Base-by-base conservation (phyloP, 2,888 invertebrate species). In the Tipula confusa region DNA sequence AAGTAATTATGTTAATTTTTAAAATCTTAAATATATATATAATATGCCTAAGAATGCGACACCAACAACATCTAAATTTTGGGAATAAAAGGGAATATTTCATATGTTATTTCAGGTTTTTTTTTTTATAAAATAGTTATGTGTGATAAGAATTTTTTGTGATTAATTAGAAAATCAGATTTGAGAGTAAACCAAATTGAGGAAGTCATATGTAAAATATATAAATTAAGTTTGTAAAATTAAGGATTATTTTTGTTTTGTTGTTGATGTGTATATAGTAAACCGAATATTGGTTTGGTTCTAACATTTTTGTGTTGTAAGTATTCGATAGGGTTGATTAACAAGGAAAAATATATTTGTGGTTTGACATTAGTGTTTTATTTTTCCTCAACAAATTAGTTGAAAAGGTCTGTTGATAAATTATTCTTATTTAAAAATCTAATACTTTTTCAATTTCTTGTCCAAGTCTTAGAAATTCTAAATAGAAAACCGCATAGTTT, bases 81-180 rank as follows among this genome's bases (percentile, higher is more conserved):
- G 64, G 64, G 64, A 64, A 64, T 64, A 64, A 64, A 64, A 64
- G 64, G 64, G 64, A 64, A 64, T 1, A 64, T 64, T 64, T 64
- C n/a, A n/a, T 64, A n/a, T 64, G 64, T 64, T 64, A 64, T 64
- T 64, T 64, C 64, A 64, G 64, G 64, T 64, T 64, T 64, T 24
- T 64, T 24, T 11, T 64, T n/a, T 38, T 38, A 4, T 38, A 15
- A 15, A 3, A 43, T 43, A 15, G 64, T 64, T n/a, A 64, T 64
- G 64, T 64, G 64, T 64, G 64, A 64, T 64, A 64, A 64, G 64
- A 64, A 64, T 64, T 24, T 24, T 18, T 9, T 64, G 64, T 64
- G 64, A 64, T 64, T 64, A 24, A 64, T 64, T 64, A 64, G 24
- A 64, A 64, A 64, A 64, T 9, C 64, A 64, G 64, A 64, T 18